A percentile compares a stretch with the other conserved stretches of the same genome.
phyloP scores from a whole-genome alignment of 2,113 vertebrate species.

The Labrus mixtus region DNA sequence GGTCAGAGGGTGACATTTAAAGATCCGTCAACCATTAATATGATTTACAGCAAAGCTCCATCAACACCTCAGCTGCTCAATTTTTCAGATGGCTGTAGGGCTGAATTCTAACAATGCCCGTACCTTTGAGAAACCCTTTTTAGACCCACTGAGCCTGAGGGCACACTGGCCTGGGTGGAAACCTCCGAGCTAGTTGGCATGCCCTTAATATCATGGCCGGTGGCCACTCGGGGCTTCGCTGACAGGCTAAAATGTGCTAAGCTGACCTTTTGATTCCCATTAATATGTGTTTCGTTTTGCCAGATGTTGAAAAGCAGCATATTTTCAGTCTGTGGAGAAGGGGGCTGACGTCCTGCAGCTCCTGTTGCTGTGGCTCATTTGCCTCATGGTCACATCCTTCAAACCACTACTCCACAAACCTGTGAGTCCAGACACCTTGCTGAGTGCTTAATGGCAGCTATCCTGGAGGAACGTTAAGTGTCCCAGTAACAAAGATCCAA shows the following conservation, averaged over 20 bases:
- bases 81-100: slow-evolving; percentile 9
- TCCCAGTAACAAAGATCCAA: slow-evolving; percentile 9
- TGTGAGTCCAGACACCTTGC: slow-evolving; percentile 55
- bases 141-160: slow-evolving; percentile 35
- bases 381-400: slow-evolving; percentile 49
- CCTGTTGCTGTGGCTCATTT: slow-evolving; percentile 34
- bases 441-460: slow-evolving; percentile 23
- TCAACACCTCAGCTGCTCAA: not conserved
- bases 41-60: slow-evolving; percentile 14
- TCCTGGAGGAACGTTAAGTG: slow-evolving; percentile 51
- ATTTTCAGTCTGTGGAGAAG: slow-evolving; percentile 12
- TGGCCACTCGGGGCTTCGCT: slow-evolving; percentile 49
- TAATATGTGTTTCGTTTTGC: slow-evolving; percentile 56
- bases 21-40: slow-evolving; percentile 25
- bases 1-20: slow-evolving; percentile 22
- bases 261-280: slow-evolving; percentile 81
- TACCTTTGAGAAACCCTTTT: slow-evolving; percentile 41
- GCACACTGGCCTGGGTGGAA: slow-evolving; percentile 17
- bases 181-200: slow-evolving; percentile 57
- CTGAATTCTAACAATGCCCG: slow-evolving; percentile 37
- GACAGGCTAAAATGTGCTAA: slow-evolving; percentile 67
- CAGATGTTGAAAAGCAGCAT: slow-evolving; percentile 60
- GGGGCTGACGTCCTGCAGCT: slow-evolving; percentile 29
- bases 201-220: slow-evolving; percentile 46
- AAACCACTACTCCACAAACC: slow-evolving; percentile 41